A percentile compares a stretch with the other conserved stretches of the same genome.
Conservation (phyloP, 64 coral and sea anemone species). For the Catalaphyllia jardinei region DNA sequence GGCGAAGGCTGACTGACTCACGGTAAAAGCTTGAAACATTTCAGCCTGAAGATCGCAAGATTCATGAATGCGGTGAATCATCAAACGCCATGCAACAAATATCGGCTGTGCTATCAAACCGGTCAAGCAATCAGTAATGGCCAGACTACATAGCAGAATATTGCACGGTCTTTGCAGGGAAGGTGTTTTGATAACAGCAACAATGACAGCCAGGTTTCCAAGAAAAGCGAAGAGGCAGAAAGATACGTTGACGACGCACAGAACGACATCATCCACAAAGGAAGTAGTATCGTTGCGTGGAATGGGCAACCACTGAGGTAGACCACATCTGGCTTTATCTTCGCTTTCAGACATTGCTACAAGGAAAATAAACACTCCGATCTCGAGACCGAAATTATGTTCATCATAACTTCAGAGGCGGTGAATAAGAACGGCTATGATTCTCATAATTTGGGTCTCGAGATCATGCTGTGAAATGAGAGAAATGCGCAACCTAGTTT, state of each 20-base stretch:
- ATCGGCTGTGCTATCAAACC: slow-evolving; percentile 4
- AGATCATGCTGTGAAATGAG: no score
- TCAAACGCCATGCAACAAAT: slow-evolving; percentile 2
- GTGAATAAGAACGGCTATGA: no score
- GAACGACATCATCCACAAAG: not conserved
- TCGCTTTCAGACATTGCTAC: not conserved
- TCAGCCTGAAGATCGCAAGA: not conserved
- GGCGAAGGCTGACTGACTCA: not conserved
- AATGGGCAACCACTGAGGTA: not conserved
- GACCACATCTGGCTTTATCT: not conserved
- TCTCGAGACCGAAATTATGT: no score
- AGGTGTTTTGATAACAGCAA: slow-evolving; percentile 6
- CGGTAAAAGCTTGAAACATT: not conserved
- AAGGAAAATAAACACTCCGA: no score
- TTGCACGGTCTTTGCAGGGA: slow-evolving; percentile 1
- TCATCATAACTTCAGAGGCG: no score
- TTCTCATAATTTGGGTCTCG: no score
- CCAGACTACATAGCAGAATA: slow-evolving; percentile 28
- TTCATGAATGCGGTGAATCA: slow-evolving; percentile 16
- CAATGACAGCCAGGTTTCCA: slow-evolving; percentile 11
- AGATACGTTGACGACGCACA: not conserved
- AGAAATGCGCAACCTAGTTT: no score
- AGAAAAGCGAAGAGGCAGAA: slow-evolving; percentile 9
- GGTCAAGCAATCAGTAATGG: slow-evolving; percentile 15
- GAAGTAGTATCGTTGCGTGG: not conserved